These are phyloP conservation scores for Acanthaster planci DNA, from an alignment of 35 echinoderm and acorn worm genomes.

Conservation along the genomic window DNA sequence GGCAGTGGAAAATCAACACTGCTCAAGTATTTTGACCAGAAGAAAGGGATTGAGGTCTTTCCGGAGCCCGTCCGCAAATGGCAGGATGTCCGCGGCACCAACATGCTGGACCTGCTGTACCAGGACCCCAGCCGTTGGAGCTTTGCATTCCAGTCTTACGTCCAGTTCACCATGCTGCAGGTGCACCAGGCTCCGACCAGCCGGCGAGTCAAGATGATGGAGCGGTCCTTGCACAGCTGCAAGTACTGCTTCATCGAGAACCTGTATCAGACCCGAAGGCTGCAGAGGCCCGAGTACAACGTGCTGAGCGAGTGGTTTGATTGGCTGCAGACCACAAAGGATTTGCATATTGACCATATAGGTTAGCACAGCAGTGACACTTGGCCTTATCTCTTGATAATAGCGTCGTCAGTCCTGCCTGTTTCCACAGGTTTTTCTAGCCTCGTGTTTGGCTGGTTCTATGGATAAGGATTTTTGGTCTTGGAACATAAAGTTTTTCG, in stretches of 20 bases:
- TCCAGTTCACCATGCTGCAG: slow-evolving; percentile 88
- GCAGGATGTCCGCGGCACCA: slow-evolving; percentile 78
- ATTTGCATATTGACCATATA: slow-evolving; percentile 42
- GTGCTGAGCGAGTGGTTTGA: slow-evolving; percentile 47
- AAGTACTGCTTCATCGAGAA: slow-evolving; percentile 98
- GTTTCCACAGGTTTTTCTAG: too few relatives aligned
- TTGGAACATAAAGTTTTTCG: too few relatives aligned
- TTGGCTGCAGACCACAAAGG: slow-evolving; percentile 16
- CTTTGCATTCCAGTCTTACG: slow-evolving; percentile 92
- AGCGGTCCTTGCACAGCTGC: slow-evolving; percentile 83
- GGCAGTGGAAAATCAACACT: slow-evolving; percentile 93
- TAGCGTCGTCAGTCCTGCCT: too few relatives aligned
- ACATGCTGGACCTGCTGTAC: slow-evolving; percentile 87
- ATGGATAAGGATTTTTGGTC: too few relatives aligned
- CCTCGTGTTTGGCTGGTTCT: too few relatives aligned
- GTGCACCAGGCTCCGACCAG: slow-evolving; percentile 37
- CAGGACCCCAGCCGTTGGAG: slow-evolving; percentile 78
- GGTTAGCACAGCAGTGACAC: neutral
- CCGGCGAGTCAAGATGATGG: slow-evolving; percentile 80
- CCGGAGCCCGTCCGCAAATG: slow-evolving; percentile 83
- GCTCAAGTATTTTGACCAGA: slow-evolving; percentile 65
- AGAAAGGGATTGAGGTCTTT: slow-evolving; percentile 72
- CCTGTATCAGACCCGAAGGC: slow-evolving; percentile 14
- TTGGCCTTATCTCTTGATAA: too few relatives aligned
- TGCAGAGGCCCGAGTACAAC: slow-evolving; percentile 21